Evolutionary conservation across 2,797 vertebrate species (phyloP), one percentile per base, ranked within the genome.

Genomic region (Sphaeramia orbicularis): DNA sequence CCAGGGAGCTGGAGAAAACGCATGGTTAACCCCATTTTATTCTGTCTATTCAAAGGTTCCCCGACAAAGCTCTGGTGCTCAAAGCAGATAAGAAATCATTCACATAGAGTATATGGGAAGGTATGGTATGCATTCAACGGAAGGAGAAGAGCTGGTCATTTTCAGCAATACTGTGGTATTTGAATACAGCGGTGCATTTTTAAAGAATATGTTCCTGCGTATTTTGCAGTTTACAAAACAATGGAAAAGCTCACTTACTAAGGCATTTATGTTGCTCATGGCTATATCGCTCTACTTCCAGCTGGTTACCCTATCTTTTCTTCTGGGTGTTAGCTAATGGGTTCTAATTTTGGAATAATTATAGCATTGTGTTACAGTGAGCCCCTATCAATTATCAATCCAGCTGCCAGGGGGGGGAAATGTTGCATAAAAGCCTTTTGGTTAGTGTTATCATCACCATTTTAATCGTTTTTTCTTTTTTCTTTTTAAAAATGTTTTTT

Each of bases 21-120:
- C 90, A 92, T 91, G 86, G 91, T 92, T 93, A 92, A 91, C 91
- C 91, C 89, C 85, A 80, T 89, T 90, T 90, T 90, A 88, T 85
- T 88, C 84, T 71, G 81, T 90, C 90, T 89, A 87, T 92, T 92
- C 89, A 91, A 80, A 84, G 76, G 83, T 84, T 89, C 76, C 78
- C 74, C 19, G 58, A 85, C 78, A 85, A 89, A 86, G 87, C 89
- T 81, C 55, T 8, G 35, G 68, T 65, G 65, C 82, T 83, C 82
- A 65, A 81, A 71, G 81, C 64, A 78, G 86, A 87, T 85, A 83
- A 86, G 71, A 71, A 83, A 75, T 75, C 69, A 78, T 74, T 85
- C 81, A 65, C 38, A 73, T 32, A 38, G 63, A 80, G 71, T 13
- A 51, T 65, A 50, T 21, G 75, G 62, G 73, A 76, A 76, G 64